Percentiles rank a stretch among this genome's conserved stretches.
Conservation (phyloP, 2,888 invertebrate species). For the Pachymerium ferrugineum region DNA sequence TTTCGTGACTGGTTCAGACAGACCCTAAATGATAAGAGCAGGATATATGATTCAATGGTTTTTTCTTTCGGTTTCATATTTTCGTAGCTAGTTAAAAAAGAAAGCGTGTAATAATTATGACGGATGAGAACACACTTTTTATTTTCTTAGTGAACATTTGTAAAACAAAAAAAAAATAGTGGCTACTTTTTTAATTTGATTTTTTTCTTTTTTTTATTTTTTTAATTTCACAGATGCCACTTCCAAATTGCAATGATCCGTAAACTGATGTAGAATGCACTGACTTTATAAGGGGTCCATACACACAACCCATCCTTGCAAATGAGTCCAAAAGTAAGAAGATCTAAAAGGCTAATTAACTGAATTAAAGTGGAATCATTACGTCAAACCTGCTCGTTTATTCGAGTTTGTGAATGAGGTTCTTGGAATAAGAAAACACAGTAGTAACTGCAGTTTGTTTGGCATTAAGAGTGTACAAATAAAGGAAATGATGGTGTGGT, state of each 20-base stretch:
- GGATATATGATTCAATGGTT: conserved; percentile 1
- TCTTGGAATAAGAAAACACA: too few relatives aligned
- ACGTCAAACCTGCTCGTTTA: too few relatives aligned
- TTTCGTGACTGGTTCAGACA: neutral
- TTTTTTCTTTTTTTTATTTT: neutral
- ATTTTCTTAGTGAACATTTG: too few relatives aligned
- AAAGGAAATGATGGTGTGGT: too few relatives aligned
- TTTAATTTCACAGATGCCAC: conserved; percentile 27
- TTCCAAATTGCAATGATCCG: conserved; percentile 22
- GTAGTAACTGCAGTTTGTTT: too few relatives aligned
- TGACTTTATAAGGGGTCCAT: conserved; percentile 22
- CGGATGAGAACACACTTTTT: neutral
- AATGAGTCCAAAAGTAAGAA: conserved; percentile 23
- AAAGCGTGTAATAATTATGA: too few relatives aligned
- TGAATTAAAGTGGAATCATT: neutral
- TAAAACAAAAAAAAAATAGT: too few relatives aligned
- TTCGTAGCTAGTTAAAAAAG: too few relatives aligned
- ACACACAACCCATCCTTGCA: conserved; percentile 25
- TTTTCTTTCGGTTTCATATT: neutral
- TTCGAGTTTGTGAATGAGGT: too few relatives aligned
- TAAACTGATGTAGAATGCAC: conserved; percentile 27
- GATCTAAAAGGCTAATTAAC: neutral
- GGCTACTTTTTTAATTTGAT: neutral
- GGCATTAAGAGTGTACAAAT: too few relatives aligned
- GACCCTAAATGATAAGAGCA: conserved; percentile 3